Percentiles rank a stretch among this genome's conserved stretches.
Evolutionary conservation across 2,113 vertebrate genomes (phyloP).

Genomic region (Gobius niger): DNA sequence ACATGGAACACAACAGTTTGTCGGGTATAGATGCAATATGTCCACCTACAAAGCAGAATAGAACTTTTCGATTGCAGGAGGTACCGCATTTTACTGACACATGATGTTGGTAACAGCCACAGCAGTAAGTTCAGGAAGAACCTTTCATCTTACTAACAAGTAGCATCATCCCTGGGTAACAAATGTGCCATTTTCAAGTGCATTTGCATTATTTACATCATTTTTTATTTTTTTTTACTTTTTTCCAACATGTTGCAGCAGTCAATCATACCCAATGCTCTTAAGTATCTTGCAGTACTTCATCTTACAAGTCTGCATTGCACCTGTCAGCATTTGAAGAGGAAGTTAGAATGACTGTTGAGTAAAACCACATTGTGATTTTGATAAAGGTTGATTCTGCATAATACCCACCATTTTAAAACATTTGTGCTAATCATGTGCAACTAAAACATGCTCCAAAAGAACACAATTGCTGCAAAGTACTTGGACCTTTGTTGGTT

Average conservation of each 20-base stretch:
- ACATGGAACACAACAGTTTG: slow-evolving; percentile 29
- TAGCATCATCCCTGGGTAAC: slow-evolving; percentile 14
- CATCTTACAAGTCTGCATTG: slow-evolving; percentile 48
- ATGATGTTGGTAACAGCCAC: slow-evolving; percentile 47
- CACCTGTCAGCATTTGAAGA: slow-evolving; percentile 40
- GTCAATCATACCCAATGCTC: slow-evolving; percentile 50
- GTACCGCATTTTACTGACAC: slow-evolving; percentile 26
- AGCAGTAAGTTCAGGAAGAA: slow-evolving; percentile 30
- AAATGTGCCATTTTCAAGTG: too few relatives aligned
- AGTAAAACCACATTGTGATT: too few relatives aligned
- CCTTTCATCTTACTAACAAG: slow-evolving; percentile 13
- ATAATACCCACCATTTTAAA: not conserved
- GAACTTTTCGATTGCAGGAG: not conserved
- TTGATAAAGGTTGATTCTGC: not conserved
- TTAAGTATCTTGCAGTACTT: slow-evolving; percentile 50
- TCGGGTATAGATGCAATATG: slow-evolving; percentile 3
- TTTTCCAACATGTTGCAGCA: too few relatives aligned
- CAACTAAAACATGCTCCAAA: not conserved
- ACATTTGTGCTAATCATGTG: not conserved
- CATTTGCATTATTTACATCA: too few relatives aligned
- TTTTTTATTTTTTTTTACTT: too few relatives aligned
- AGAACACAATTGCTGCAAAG: not conserved
- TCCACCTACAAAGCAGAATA: not conserved
- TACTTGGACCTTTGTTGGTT: not conserved
- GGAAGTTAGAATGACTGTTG: slow-evolving; percentile 6